Evolutionary conservation across 2,888 invertebrate species (phyloP), one percentile per base, ranked within the genome.

Genomic region (Timema cristinae): DNA sequence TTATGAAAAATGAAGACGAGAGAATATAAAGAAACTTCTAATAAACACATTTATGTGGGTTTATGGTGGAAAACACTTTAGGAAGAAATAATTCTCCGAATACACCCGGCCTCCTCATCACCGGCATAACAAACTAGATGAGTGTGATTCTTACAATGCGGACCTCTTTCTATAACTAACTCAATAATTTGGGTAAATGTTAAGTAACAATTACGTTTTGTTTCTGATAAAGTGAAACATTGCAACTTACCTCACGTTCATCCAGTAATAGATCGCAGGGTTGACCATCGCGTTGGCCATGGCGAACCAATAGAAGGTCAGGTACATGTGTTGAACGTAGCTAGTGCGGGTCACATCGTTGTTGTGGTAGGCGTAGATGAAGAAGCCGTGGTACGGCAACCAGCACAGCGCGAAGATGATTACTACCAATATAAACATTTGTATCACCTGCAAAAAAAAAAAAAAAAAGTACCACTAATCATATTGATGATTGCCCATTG

Each of bases 221-320:
- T 15, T 13, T 11, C n/a, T n/a, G n/a, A 11, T 15, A 11, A 13
- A 11, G 15, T 1, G 63, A 5, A 16, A 15, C 2, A 16, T 11
- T 15, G 32, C 10, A 47, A 69, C 71, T 74, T 75, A 79, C 80
- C 78, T 77, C 67, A 83, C 81, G 76, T 86, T 87, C 86, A 87
- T 86, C 82, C 85, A 84, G 77, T 85, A 86, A 77, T 86, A 86
- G 63, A 87, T 84, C 75, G 86, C 82, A 7, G 86, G 86, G 78
- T 86, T 86, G 78, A 86, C 85, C 84, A 86, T 85, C 48, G 85
- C 84, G 77, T 86, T 85, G 73, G 85, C 84, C 87, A 87, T 87
- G 16, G 87, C 87, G 75, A 87, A 79, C 83, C 83, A 84, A 74
- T 84, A 84, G 78, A 86, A 85, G 16, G 83, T 79, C 68, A 87